Conservation (phyloP, 2,797 vertebrate species). For the Arctocebus calabarensis region DNA sequence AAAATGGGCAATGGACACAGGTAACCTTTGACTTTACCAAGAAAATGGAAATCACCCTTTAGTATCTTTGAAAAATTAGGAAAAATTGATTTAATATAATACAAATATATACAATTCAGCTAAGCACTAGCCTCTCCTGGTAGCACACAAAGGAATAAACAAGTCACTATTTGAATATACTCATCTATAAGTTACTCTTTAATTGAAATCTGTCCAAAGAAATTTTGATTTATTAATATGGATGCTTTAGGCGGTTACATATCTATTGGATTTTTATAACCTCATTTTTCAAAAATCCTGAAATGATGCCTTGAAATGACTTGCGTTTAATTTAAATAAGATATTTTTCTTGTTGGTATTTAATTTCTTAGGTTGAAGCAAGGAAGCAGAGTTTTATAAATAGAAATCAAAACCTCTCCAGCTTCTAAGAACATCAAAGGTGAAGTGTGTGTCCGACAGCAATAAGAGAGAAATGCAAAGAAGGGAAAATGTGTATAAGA, state of each 20-base stretch:
- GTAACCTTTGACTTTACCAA: background rate
- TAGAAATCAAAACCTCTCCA: background rate
- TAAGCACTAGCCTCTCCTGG: background rate
- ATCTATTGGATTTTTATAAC: slow-evolving; percentile 10
- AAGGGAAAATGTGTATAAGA: background rate
- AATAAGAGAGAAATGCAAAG: background rate
- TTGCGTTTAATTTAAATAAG: background rate
- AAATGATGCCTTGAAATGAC: background rate
- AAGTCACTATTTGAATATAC: background rate
- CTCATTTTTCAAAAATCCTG: background rate
- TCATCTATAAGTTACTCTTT: background rate
- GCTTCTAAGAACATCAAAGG: background rate
- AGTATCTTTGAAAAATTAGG: background rate
- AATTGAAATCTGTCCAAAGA: background rate
- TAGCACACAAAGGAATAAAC: background rate
- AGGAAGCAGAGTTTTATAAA: background rate
- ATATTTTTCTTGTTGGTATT: background rate
- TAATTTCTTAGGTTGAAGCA: background rate
- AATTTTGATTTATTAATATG: background rate
- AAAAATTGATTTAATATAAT: background rate
- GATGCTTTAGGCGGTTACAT: background rate
- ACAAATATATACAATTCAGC: background rate
- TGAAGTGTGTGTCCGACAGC: background rate
- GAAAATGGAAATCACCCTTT: background rate
- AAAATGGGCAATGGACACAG: background rate